Evolutionary conservation across 2,888 invertebrate genomes (phyloP), one percentile per base, ranked within the genome.

Genomic region (Brassicogethes aeneus): DNA sequence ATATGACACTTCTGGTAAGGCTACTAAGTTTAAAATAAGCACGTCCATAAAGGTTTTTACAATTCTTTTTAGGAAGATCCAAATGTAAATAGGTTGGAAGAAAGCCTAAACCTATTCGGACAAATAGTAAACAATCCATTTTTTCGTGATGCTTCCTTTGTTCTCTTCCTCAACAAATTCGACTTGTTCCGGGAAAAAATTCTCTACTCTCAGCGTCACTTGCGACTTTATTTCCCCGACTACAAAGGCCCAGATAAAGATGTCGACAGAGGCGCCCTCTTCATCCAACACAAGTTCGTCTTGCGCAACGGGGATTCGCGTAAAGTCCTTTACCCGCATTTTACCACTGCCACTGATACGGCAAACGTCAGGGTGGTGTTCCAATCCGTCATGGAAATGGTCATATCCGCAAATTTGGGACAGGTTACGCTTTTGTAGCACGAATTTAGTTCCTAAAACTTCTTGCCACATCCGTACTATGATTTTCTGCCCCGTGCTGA

Each of bases 261-360:
- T 60, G 78, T 79, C 5, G 79, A 80, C 56, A 62, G 73, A 51
- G 77, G 76, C 10, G 79, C 79, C 2, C 61, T 77, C 13, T 79
- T 74, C 56, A 77, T 80, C 39, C 79, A 79, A 59, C 74, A 75
- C 48, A 72, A 76, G 55, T 79, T 79, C 54, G 70, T 75, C 16
- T 56, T 73, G 47, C 70, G 73, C 47, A 77, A 75, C 56, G 69
- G 69, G 16, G 73, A 74, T 53, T 71, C 74, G 3, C 66, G 74
- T 35, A 75, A 76, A 61, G 73, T 76, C 8, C 65, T 79, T 16
- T 79, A 77, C 60, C 77, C 79, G 2, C 80, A 80, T 63, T 79
- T 79, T 59, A 79, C 78, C 31, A 80, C 79, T 8, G 80, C 80
- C 17, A 80, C 79, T 0, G 79, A 80, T 55, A 80, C 79, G 15